Base-by-base conservation (phyloP, 2,797 vertebrate genomes). In the Diglossa cyanea region DNA sequence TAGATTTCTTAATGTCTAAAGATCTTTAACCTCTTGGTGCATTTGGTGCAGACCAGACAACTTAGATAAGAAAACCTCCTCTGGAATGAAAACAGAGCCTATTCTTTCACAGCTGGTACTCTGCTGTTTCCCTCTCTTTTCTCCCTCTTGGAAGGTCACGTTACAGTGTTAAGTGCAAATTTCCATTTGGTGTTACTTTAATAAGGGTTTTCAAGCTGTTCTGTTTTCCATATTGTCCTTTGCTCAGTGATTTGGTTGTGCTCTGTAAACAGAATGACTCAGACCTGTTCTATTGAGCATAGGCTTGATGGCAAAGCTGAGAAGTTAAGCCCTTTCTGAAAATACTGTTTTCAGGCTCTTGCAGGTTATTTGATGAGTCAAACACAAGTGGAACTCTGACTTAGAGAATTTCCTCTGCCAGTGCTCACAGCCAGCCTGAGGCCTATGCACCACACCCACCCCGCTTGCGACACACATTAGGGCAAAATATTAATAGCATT, bases 391-490 rank as follows among this genome's bases (percentile, higher is more conserved):
- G 28, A 75, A 35, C 14, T 24, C 51, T 77, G 73, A n/a, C 17
- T 48, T 25, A 3, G 17, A 48, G 44, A 50, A 75, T 53, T 30
- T 54, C 21, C 66, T 75, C 53, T 72, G 50, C 13, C 9, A 15
- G 13, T 35, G 37, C 17, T 83, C 50, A 61, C 15, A 65, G 73
- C 21, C 75, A 73, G 6, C 44, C 21, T 63, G 25, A 68, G 80
- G 20, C 19, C 24, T 33, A 0, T 44, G 11, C 18, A 40, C 35
- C 60, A 40, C 53, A 51, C 23, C 23, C 25, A 31, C 17, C 25
- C 18, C 0, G 0, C 39, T 45, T 42, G 7, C 0, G 83, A 2
- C 11, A 10, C 30, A 2, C 17, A 10, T 11, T 23, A 39, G 30
- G 77, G 33, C 35, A 79, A 10, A 42, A 57, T 40, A 35, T 28